Evolutionary conservation across 2,113 vertebrate genomes (phyloP).

Genomic region (Pomatostomus ruficeps): DNA sequence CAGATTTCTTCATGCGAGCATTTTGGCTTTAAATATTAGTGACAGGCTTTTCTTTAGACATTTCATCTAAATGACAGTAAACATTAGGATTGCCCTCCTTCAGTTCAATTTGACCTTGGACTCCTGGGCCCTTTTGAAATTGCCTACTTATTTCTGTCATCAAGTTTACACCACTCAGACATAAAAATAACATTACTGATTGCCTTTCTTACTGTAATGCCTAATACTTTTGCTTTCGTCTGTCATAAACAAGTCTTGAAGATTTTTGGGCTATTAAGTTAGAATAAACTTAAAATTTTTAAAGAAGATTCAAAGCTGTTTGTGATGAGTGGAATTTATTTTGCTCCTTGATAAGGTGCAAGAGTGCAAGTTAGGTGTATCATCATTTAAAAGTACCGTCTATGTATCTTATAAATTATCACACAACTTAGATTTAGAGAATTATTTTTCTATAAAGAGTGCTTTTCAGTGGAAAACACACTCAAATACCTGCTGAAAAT

Average conservation of each 20-base stretch:
- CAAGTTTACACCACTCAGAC: not conserved
- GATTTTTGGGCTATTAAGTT: not conserved
- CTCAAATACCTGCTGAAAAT: not conserved
- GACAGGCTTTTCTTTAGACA: not conserved
- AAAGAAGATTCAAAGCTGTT: not conserved
- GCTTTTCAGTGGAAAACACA: not conserved
- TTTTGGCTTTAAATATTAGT: not conserved
- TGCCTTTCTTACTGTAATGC: not conserved
- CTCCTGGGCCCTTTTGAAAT: not conserved
- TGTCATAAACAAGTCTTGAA: not conserved
- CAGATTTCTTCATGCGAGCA: not conserved
- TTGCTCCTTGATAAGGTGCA: not conserved
- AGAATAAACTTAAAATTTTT: not conserved
- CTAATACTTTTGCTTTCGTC: not conserved
- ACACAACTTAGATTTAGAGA: not conserved
- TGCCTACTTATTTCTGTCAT: not conserved
- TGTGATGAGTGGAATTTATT: not conserved
- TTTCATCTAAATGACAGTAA: not conserved
- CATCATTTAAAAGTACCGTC: not conserved
- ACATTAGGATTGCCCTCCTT: not conserved
- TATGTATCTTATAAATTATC: not conserved
- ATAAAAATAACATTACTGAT: not conserved
- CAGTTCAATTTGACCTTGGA: not conserved
- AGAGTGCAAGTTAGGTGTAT: not conserved
- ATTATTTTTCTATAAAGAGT: not conserved